Evolutionary conservation across 2,797 vertebrate species (phyloP), one percentile per base, ranked within the genome.

Genomic region (Florisuga fusca): DNA sequence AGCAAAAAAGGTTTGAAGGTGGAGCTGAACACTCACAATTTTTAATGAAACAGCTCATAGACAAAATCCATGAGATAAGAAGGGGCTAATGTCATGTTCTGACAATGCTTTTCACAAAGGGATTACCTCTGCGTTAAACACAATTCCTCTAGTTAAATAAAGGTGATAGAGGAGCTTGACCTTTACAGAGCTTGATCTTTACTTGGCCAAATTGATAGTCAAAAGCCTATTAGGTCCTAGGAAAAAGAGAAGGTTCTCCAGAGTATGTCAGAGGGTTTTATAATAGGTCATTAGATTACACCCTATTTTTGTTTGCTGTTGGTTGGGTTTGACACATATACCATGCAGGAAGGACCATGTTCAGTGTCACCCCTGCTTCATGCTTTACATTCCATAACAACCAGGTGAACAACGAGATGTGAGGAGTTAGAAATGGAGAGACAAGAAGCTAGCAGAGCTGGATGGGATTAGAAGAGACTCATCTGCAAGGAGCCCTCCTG

Each of bases 391-490:
- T 59, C 12, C 2, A 1, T 43, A 53, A 17, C 36, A 22, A 22
- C 9, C 43, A 8, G 26, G 16, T 43, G 23, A 74, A n/a, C 20
- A 54, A 26, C 22, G 17, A 41, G 45, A n/a, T 21, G 17, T 3
- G 27, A 51, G 36, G 41, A 55, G 11, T 7, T 33, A 67, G 29
- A 29, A 64, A 25, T 7, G 26, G 31, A 34, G 22, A 67, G 26
- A 43, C 17, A 16, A 26, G 48, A 29, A 74, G 18, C 12, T 34
- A 25, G 15, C 15, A 48, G 50, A 25, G 33, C 31, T 29, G 26
- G 15, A 20, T 23, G 41, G 1, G 2, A n/a, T 22, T 16, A 36
- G 29, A 15, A 27, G 7, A 19, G 33, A 25, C 1, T 0, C 11
- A 16, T 43, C 22, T n/a, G 33, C 80, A 10, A 41, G 48, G 12